phyloP scores from a whole-genome alignment of 2,113 vertebrate species.

The Tachuris rubrigastra region DNA sequence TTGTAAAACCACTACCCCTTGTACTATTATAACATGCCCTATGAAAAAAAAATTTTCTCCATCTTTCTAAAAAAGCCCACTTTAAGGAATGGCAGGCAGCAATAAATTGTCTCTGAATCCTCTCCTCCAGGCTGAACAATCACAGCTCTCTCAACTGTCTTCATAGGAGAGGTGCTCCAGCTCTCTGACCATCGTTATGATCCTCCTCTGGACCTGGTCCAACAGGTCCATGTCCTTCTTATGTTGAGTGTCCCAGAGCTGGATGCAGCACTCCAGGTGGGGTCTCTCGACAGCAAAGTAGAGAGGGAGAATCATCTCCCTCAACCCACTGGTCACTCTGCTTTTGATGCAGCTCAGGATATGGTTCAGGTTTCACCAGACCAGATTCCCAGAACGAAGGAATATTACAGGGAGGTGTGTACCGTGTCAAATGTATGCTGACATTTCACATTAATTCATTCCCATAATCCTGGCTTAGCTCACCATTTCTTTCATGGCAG shows the following conservation, averaged over 20 bases:
- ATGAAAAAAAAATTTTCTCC: neutral
- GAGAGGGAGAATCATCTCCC: neutral
- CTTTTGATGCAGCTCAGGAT: neutral
- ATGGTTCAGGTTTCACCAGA: neutral
- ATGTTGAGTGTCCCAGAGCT: neutral
- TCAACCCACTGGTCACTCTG: neutral
- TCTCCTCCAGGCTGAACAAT: neutral
- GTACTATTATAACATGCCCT: rapidly evolving
- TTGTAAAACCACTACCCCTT: neutral
- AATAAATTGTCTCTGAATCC: neutral
- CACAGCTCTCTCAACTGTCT: neutral
- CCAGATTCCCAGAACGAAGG: neutral
- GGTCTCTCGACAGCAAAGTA: neutral
- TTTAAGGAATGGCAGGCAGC: neutral
- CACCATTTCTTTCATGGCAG: neutral
- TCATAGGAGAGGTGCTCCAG: neutral
- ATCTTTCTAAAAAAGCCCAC: neutral
- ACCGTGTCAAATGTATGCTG: neutral
- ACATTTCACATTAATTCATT: neutral
- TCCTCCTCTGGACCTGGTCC: neutral
- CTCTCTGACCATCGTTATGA: neutral
- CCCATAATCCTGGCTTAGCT: neutral
- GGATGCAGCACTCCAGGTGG: neutral
- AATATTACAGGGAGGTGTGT: neutral
- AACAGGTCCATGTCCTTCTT: neutral